Percentiles rank a stretch among this genome's conserved stretches.
Conservation (phyloP, 1,140 invertebrate species). For the silkworm (Bombyx mori) region ASM3026992v2 NC_085112.1:6253001-6253500, state of each 20-base stretch:
- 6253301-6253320: constrained; percentile 4
- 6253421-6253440: too few relatives aligned
- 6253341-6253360: too few relatives aligned
- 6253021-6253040: constrained; percentile 38
- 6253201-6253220: constrained; percentile 45
- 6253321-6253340: too few relatives aligned
- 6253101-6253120: constrained; percentile 40
- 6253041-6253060: constrained; percentile 31
- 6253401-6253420: too few relatives aligned
- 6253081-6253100: constrained; percentile 48
- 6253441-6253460: too few relatives aligned
- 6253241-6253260: constrained; percentile 26
- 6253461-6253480: too few relatives aligned
- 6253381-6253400: too few relatives aligned
- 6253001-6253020: constrained; percentile 57
- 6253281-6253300: constrained; percentile 33
- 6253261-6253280: constrained; percentile 30
- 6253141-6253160: constrained; percentile 66
- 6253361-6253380: too few relatives aligned
- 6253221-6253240: constrained; percentile 56
- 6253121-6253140: constrained; percentile 69
- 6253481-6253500: too few relatives aligned
- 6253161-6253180: constrained; percentile 66
- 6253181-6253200: constrained; percentile 42
- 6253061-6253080: constrained; percentile 50